A percentile compares a stretch with the other conserved stretches of the same genome.
These are phyloP conservation scores for Stichopus horrens DNA, from an alignment of 53 echinoderm and acorn worm genomes.

Conservation along the genomic window DNA sequence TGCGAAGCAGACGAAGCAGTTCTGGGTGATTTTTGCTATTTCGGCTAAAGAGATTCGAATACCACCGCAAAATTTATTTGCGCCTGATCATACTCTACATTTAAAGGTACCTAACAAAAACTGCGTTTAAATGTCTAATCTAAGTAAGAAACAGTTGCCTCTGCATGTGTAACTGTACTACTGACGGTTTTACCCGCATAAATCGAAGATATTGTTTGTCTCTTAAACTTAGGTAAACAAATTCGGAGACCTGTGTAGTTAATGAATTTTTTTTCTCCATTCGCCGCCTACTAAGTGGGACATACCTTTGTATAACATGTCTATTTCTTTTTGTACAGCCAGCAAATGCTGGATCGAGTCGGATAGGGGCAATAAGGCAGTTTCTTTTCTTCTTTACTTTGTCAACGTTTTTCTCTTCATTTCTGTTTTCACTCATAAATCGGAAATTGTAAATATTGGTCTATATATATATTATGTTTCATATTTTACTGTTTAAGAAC, in stretches of 20 bases:
- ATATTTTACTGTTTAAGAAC: constrained; percentile 34
- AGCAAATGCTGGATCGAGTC: constrained; percentile 9
- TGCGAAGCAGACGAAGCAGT: not conserved
- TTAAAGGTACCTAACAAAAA: no score
- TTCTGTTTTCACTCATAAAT: not conserved
- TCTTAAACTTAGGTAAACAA: not conserved
- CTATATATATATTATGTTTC: constrained; percentile 33
- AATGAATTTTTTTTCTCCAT: not conserved
- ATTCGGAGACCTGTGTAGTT: not conserved
- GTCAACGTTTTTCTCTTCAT: not conserved
- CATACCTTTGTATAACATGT: not conserved
- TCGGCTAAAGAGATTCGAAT: no score
- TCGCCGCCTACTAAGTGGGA: not conserved
- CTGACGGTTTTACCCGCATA: not conserved
- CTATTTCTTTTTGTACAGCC: constrained; percentile 36
- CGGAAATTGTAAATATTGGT: constrained; percentile 33
- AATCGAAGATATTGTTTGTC: not conserved
- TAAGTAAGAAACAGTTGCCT: not conserved
- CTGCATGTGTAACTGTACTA: not conserved
- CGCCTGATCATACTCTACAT: no score
- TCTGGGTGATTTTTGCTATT: no score
- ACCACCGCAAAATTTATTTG: no score
- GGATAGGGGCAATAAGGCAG: constrained; percentile 39
- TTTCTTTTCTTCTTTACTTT: constrained; percentile 16
- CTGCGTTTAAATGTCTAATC: no score